These are phyloP conservation scores for Turritopsis rubra DNA, from an alignment of 30 jellyfish, hydroid and myxozoan genomes.

Conservation along the genomic window DNA sequence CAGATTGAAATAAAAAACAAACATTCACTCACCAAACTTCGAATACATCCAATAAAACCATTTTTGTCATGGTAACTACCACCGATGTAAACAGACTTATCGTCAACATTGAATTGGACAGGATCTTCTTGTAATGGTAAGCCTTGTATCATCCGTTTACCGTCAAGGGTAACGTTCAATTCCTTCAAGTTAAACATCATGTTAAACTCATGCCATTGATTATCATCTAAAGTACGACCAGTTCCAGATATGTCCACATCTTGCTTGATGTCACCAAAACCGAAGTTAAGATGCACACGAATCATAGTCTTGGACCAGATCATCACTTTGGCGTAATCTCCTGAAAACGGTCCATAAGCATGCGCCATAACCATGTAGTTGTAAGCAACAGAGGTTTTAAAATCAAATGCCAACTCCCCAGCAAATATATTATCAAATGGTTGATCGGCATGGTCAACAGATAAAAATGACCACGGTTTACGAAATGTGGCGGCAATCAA, in stretches of 20 bases:
- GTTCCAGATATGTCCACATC: conserved; percentile 72
- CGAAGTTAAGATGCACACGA: conserved; percentile 76
- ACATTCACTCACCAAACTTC: conserved; percentile 45
- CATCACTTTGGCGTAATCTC: conserved; percentile 68
- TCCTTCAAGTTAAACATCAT: conserved; percentile 72
- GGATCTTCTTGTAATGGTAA: conserved; percentile 83
- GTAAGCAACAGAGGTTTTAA: conserved; percentile 65
- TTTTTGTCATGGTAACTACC: conserved; percentile 72
- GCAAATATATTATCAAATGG: conserved; percentile 85
- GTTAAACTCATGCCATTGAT: conserved; percentile 62
- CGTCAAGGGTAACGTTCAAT: conserved; percentile 75
- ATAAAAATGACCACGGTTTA: conserved; percentile 79
- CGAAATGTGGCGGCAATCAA: conserved; percentile 80
- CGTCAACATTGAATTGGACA: conserved; percentile 89
- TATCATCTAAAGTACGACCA: conserved; percentile 83
- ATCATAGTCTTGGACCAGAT: conserved; percentile 66
- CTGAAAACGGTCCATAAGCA: conserved; percentile 86
- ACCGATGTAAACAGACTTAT: conserved; percentile 86
- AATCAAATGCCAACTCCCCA: conserved; percentile 72
- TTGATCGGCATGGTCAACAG: conserved; percentile 68
- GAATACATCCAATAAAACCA: conserved; percentile 88
- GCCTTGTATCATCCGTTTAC: conserved; percentile 75
- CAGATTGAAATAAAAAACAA: not conserved
- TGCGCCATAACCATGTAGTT: conserved; percentile 59
- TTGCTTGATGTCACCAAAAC: conserved; percentile 44